Evolutionary conservation across 2,113 vertebrate genomes (phyloP), one percentile per base, ranked within the genome.

Genomic region (Gambusia affinis): DNA sequence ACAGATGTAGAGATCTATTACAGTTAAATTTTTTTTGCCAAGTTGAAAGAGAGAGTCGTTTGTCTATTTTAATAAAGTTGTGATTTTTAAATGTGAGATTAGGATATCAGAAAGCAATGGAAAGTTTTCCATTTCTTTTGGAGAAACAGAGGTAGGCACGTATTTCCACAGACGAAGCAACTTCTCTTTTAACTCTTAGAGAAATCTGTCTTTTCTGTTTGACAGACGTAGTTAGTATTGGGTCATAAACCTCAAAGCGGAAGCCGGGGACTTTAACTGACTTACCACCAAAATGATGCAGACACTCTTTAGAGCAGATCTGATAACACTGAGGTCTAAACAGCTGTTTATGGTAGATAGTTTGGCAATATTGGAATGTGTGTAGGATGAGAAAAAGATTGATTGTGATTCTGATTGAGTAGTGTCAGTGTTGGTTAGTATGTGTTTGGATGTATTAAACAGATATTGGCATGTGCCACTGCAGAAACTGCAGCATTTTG

Each of bases 381-480:
- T 57, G 47, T 35, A 61, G 33, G 73, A 63, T 22, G 61, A 28
- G 57, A 27, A 54, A 57, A 30, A 62, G 30, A 24, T 31, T 31
- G 57, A 67, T 57, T 63, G 68, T 64, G 22, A 47, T 63, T 51
- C 29, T 66, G 67, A 67, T 60, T 42, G 67, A 51, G 57, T 17
- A 8, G 57, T 37, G 67, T 39, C 37, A 64, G 44, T 14, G 6
- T 31, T 60, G 17, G 62, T 60, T 66, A 67, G 31, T 78, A 78
- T 39, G 60, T 71, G 70, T 60, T 67, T 69, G 28, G 24, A 67
- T 19, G 15, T 57, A 85, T 73, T 72, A 73, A 78, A 8, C 70
- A 57, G 19, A 51, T 79, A 83, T 82, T 57, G 72, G 71, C 72
- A 69, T 8, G 11, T 65, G 19, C 75, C 80, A 70, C n/a, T 15